These are phyloP conservation scores for Paratilapia polleni DNA, from an alignment of 2,113 vertebrate genomes.

Conservation along the genomic window DNA sequence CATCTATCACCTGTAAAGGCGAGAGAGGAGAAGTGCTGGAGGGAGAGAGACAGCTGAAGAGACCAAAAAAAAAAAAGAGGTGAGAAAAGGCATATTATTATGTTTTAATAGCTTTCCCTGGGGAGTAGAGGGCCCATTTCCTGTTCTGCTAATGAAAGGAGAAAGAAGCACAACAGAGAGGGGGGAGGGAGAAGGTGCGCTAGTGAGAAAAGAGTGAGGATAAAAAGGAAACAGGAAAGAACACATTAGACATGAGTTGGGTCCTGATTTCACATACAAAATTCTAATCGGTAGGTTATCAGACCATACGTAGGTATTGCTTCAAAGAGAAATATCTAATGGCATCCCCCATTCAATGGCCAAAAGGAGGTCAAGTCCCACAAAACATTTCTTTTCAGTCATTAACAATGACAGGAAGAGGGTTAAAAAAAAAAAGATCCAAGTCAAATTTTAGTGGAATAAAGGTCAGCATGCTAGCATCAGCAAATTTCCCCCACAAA, in stretches of 20 bases:
- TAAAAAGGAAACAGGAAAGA: neutral
- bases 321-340: neutral
- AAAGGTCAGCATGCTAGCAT: neutral
- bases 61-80: neutral
- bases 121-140: constrained; percentile 30
- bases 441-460: neutral
- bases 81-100: constrained; percentile 39
- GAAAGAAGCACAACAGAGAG: neutral
- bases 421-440: neutral
- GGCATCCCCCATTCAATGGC: neutral
- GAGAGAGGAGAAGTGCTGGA: constrained; percentile 8
- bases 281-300: neutral
- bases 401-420: fast-evolving
- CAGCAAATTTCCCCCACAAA: neutral
- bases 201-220: neutral
- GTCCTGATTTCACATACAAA: neutral
- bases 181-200: neutral
- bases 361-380: neutral
- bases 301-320: neutral
- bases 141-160: constrained; percentile 44
- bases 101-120: constrained; percentile 53
- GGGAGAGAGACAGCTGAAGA: neutral
- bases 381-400: neutral
- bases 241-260: neutral
- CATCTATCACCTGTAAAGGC: constrained; percentile 44